These are phyloP conservation scores for Laticauda colubrina DNA, from an alignment of 2,113 vertebrate genomes.

Conservation along the genomic window DNA sequence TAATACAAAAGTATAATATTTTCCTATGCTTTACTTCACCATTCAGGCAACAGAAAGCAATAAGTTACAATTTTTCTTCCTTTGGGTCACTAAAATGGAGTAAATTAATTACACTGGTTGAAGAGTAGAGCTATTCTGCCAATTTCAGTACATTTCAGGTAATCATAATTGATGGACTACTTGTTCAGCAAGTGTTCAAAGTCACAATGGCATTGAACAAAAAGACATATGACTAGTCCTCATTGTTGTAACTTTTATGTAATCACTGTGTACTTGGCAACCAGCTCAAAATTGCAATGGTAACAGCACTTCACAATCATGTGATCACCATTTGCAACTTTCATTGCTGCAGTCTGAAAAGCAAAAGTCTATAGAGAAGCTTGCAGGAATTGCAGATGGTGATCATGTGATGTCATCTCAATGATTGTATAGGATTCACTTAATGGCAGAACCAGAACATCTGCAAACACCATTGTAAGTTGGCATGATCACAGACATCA, in stretches of 20 bases:
- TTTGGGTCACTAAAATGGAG: neutral
- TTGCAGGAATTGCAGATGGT: neutral
- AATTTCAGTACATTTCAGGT: neutral
- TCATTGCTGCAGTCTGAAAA: neutral
- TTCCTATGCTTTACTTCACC: neutral
- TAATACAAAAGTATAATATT: neutral
- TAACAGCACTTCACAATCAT: neutral
- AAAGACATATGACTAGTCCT: neutral
- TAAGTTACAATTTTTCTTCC: neutral
- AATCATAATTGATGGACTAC: neutral
- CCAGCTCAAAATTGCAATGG: neutral
- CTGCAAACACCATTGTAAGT: neutral
- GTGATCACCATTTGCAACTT: neutral
- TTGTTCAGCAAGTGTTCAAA: neutral
- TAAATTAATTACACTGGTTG: neutral
- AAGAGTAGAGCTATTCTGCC: neutral
- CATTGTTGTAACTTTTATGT: neutral
- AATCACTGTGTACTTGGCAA: neutral
- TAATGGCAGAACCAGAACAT: neutral
- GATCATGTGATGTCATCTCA: neutral
- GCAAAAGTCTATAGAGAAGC: neutral
- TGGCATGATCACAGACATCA: neutral
- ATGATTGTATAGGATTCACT: neutral
- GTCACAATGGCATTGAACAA: neutral
- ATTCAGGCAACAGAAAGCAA: neutral